These are phyloP conservation scores for Dipodomys stephensi DNA, from an alignment of 2,113 vertebrate genomes.

Conservation along the genomic window DNA sequence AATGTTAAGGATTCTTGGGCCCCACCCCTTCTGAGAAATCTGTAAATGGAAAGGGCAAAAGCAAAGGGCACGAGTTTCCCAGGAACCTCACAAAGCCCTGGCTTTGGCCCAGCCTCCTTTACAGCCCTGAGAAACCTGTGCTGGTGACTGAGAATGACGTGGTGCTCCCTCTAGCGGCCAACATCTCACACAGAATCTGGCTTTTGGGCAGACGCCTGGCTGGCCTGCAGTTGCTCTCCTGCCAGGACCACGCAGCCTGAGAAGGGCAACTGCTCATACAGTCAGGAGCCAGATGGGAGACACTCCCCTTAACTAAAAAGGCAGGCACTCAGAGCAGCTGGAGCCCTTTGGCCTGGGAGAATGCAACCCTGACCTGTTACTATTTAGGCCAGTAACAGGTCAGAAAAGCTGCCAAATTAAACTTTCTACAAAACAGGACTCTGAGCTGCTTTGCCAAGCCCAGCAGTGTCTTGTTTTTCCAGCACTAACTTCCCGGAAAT, in stretches of 20 bases:
- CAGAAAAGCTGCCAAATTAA: not conserved
- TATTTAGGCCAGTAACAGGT: not conserved
- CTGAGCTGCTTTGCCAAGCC: not conserved
- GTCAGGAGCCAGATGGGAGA: not conserved
- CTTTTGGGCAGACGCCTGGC: not conserved
- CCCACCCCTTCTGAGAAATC: conserved; percentile 30
- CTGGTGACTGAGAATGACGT: not conserved
- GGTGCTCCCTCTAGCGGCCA: conserved; percentile 78
- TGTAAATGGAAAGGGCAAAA: conserved; percentile 22
- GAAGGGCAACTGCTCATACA: no score
- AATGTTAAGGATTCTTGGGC: not conserved
- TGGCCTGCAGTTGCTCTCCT: not conserved
- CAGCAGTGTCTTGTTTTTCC: not conserved
- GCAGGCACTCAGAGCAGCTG: not conserved
- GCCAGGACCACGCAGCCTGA: fast-evolving
- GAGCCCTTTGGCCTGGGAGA: not conserved
- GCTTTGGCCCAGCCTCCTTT: not conserved
- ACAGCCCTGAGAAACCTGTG: not conserved
- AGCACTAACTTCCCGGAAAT: not conserved
- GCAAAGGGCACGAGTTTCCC: not conserved
- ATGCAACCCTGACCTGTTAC: not conserved
- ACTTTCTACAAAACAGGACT: not conserved
- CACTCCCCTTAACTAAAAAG: not conserved
- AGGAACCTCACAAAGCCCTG: not conserved
- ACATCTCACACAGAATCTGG: not conserved